Evolutionary conservation across 1,140 invertebrate genomes (phyloP), one percentile per base, ranked within the genome.

Genomic region (Ditylenchus dipsaci): DNA sequence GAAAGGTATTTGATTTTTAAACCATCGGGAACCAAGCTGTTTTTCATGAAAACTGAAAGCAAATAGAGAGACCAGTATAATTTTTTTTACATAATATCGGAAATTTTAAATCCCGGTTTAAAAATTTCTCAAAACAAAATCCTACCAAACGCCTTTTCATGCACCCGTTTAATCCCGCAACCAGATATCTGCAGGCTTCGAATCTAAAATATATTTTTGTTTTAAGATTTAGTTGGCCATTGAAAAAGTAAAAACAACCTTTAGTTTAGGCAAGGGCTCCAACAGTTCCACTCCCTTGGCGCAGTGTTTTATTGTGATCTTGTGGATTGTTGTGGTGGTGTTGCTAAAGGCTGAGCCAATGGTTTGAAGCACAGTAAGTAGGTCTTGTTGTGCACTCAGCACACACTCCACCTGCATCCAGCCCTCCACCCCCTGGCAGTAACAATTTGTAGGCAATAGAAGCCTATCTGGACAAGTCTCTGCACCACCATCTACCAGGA

Each of bases 121-220:
- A 38, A 38, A 38, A 38, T 5, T 3, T 38, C 33, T 38, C 3
- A 11, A 38, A 38, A 38, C 11, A 38, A 5, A 38, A 11, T 11
- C 3, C 11, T 33, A 45, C 67, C 63, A 56, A 77, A 77, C 0
- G 69, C 69, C 19, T 49, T 62, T 45, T 33, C 53, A 21, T 45
- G 42, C 21, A 78, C 47, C 29, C 59, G 29, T 13, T 61, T 42
- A 38, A 76, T 65, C 43, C 65, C 58, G 47, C 75, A 76, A 21
- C 45, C 21, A n/a, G 65, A 68, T n/a, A 76, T 77, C 23, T 70
- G 65, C n/a, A 76, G 26, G 19, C 68, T 73, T 45, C 72, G 64
- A 59, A 74, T 57, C 68, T 73, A 9, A 56, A 74, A 45, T 45
- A 15, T 21, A 53, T 3, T 7, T 17, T 7, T 53, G 49, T 3